Base-by-base conservation (phyloP, 1,140 invertebrate species). In the Steinernema feltiae region DNA sequence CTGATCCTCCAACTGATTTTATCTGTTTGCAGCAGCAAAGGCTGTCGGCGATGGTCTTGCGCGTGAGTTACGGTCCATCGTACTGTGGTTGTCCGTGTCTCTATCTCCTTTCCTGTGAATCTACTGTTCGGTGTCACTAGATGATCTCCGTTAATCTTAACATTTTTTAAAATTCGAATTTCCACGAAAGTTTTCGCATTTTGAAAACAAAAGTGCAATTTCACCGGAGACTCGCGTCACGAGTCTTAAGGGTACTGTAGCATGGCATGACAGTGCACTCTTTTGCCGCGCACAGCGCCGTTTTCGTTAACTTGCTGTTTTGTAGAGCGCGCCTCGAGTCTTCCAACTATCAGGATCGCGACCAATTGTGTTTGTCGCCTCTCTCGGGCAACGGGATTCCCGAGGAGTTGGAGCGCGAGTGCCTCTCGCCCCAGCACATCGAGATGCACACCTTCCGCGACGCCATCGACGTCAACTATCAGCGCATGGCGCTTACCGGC, bases 381-480 rank as follows among this genome's bases (percentile, higher is more conserved):
- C 46, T 70, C 1, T 76, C 75, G 12, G 21, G 69, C 24, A 72
- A 71, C 31, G 70, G 69, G 7, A 48, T 77, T 32, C 1, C 80
- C 75, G 78, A 75, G 1, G 71, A 35, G n/a, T 53, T 72, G 2
- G 32, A 73, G 12, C 70, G 46, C 3, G 74, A 77, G 32, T n/a
- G 48, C 21, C 63, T 63, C 30, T 84, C 81, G 3, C 82, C 83
- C 18, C 83, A 85, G 31, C 76, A 72, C 21, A 79, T 85, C 30
- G 83, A 84, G 74, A 79, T 84, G 78, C 83, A 83, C 79, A 81
- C 83, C 15, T 84, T 84, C 73, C 78, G 83, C 30, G 84, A 85
- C 74, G 84, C 84, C 21, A 83, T 86, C 27, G 84, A 85, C 71
- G 84, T 85, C 27, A 85, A 85, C 71, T 85, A 85, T 69, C 83